A percentile compares a stretch with the other conserved stretches of the same genome.
Evolutionary conservation across 2,113 vertebrate species (phyloP).

Genomic region (Cyrtonyx montezumae): DNA sequence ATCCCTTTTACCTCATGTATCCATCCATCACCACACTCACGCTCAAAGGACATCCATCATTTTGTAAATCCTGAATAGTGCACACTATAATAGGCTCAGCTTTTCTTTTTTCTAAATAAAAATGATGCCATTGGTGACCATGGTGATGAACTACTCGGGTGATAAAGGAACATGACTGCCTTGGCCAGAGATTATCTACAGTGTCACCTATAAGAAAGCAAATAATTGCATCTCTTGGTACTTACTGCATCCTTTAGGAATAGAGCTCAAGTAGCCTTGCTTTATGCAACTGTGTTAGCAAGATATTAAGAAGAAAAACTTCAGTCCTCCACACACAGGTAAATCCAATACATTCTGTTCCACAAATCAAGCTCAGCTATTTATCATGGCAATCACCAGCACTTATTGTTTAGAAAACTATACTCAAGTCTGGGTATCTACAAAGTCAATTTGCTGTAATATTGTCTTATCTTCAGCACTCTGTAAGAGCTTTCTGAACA

Average conservation of each 20-base stretch:
- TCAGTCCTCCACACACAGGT: background rate
- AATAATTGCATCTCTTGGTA: background rate
- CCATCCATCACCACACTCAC: background rate
- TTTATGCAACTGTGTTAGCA: background rate
- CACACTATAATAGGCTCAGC: background rate
- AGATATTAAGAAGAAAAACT: slow-evolving; percentile 63
- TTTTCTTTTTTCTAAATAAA: background rate
- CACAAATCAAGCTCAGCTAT: background rate
- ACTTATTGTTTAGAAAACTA: background rate
- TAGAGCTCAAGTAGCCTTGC: background rate
- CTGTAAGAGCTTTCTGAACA: background rate
- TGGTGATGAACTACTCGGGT: slow-evolving; percentile 73
- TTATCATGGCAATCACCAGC: background rate
- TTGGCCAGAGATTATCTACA: background rate
- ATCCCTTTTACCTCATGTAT: background rate
- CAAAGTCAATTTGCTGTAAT: background rate
- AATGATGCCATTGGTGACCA: slow-evolving; percentile 62
- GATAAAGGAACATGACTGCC: background rate
- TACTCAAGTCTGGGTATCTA: background rate
- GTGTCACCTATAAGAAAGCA: background rate
- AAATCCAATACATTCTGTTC: background rate
- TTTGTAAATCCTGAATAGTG: background rate
- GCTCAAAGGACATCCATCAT: background rate
- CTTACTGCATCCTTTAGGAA: background rate
- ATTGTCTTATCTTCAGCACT: background rate